A percentile compares a stretch with the other conserved stretches of the same genome.
These are phyloP conservation scores for Nymphalis urticae DNA, from an alignment of 2,888 invertebrate species.

Conservation along the genomic window DNA sequence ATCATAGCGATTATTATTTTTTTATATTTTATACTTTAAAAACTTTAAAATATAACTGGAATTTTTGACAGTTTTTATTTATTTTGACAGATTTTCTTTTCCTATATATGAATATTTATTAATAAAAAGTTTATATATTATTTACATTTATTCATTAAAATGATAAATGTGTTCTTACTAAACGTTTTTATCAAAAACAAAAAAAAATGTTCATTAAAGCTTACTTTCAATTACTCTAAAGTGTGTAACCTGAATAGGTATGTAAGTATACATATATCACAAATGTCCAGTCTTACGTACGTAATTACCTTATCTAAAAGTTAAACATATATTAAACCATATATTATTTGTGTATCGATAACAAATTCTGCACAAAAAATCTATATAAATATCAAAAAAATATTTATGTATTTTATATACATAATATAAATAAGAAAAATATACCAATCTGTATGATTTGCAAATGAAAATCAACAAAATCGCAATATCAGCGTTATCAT, in stretches of 20 bases:
- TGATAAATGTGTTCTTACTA: neutral
- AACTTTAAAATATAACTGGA: conserved; percentile 28
- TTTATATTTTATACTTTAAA: conserved; percentile 34
- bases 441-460: neutral
- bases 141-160: neutral
- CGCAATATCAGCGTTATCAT: conserved; percentile 11
- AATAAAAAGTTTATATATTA: neutral
- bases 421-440: neutral
- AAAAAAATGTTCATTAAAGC: no score
- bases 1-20: conserved; percentile 46
- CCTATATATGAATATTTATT: neutral
- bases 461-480: neutral
- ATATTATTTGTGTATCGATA: no score
- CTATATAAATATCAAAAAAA: neutral
- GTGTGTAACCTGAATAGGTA: no score
- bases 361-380: no score
- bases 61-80: conserved; percentile 48
- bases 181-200: no score
- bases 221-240: no score
- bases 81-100: conserved; percentile 6
- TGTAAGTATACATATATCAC: no score
- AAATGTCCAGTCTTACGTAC: no score
- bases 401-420: neutral
- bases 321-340: no score
- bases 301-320: no score